Conservation (phyloP, 2,113 vertebrate genomes). For the Bubalus kerabau region DNA sequence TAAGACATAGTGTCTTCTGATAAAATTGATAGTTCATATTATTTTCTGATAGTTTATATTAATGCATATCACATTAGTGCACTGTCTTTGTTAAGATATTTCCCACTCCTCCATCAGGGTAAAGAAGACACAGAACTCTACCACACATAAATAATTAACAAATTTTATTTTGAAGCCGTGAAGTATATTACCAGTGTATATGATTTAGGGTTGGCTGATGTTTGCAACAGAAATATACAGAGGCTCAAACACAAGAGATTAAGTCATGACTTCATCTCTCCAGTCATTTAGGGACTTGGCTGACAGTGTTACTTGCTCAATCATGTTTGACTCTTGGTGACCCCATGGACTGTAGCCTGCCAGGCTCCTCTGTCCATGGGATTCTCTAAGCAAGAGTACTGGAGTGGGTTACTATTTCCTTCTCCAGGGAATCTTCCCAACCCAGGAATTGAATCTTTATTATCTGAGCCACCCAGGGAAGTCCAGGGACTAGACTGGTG, state of each 20-base stretch:
- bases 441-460: background rate
- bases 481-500: background rate
- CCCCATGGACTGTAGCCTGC: background rate
- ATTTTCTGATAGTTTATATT: background rate
- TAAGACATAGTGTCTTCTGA: background rate
- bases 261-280: background rate
- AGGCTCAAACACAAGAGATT: background rate
- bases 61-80: background rate
- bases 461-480: background rate
- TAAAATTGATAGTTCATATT: background rate
- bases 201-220: background rate
- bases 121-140: background rate
- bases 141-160: background rate
- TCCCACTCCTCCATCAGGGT: background rate
- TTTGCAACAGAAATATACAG: background rate
- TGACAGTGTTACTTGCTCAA: background rate
- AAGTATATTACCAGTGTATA: background rate
- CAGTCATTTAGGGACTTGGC: background rate
- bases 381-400: background rate
- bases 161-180: background rate
- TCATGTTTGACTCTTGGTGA: background rate
- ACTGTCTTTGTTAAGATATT: background rate
- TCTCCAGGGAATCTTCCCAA: background rate
- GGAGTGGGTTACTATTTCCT: background rate
- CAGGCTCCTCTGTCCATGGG: background rate